Evolutionary conservation across 2,797 vertebrate species (phyloP).

Genomic region (Lepilemur septentrionalis): DNA sequence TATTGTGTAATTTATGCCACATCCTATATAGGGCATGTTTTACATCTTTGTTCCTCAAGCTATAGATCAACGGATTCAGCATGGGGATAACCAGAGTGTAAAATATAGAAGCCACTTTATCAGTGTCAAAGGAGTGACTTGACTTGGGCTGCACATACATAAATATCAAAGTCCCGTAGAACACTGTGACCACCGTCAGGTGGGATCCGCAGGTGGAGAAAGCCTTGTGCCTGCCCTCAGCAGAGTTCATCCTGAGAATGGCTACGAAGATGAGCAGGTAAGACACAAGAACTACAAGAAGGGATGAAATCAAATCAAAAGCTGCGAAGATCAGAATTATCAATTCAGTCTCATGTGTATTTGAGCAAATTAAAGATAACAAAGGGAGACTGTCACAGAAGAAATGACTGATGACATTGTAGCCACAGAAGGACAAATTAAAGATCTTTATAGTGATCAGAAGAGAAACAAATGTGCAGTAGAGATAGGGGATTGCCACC

Average conservation of each 20-base stretch:
- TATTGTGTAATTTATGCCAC: neutral
- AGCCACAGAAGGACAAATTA: conserved; percentile 50
- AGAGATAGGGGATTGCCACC: conserved; percentile 29
- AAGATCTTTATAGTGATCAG: conserved; percentile 43
- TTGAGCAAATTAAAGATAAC: conserved; percentile 54
- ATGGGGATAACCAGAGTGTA: neutral
- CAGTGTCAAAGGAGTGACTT: neutral
- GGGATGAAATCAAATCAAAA: conserved; percentile 43
- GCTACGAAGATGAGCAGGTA: neutral
- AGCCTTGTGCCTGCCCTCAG: neutral
- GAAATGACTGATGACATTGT: conserved; percentile 60
- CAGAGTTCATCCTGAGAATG: neutral
- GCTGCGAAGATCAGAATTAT: conserved; percentile 57
- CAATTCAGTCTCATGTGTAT: conserved; percentile 38
- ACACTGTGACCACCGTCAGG: conserved; percentile 15
- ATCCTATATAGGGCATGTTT: conserved; percentile 17
- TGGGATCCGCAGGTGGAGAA: neutral
- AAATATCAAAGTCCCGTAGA: neutral
- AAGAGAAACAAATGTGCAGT: conserved; percentile 21
- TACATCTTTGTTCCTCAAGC: neutral
- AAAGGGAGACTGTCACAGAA: conserved; percentile 68
- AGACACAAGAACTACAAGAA: neutral
- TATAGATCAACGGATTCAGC: neutral
- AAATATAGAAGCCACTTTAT: neutral
- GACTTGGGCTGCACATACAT: neutral